phyloP scores from a whole-genome alignment of 1,140 invertebrate species.

The Brachionus calyciflorus region DNA sequence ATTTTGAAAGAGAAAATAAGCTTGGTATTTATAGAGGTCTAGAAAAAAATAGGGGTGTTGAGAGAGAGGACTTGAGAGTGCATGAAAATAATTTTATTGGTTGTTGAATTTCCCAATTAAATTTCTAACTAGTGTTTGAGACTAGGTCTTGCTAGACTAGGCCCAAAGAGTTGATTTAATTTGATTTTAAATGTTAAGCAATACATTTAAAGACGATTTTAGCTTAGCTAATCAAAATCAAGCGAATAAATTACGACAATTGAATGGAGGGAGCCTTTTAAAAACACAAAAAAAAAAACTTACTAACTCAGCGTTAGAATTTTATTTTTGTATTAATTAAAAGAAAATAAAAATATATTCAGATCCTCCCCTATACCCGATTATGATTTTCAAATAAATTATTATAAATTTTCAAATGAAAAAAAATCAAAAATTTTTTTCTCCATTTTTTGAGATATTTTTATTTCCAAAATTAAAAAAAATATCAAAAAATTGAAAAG shows the following conservation, averaged over 20 bases:
- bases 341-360: too few relatives aligned
- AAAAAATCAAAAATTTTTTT: too few relatives aligned
- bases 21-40: conserved; percentile 9
- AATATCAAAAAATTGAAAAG: too few relatives aligned
- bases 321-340: too few relatives aligned
- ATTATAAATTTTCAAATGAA: too few relatives aligned
- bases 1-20: not conserved
- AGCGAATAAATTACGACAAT: conserved; percentile 1
- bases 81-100: not conserved
- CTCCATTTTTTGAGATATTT: too few relatives aligned
- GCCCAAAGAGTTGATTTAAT: not conserved
- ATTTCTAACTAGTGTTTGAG: not conserved
- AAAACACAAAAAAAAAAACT: too few relatives aligned
- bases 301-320: too few relatives aligned
- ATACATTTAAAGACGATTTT: not conserved
- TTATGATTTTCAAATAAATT: too few relatives aligned
- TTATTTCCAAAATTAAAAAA: too few relatives aligned
- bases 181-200: conserved; percentile 1
- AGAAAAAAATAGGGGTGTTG: too few relatives aligned
- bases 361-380: too few relatives aligned
- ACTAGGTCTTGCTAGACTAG: not conserved
- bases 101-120: not conserved
- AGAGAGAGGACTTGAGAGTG: not conserved
- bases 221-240: not conserved
- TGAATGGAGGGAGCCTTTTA: conserved; percentile 14